phyloP scores from a whole-genome alignment of 2,888 invertebrate genomes.

The Mesoligia furuncula region DNA sequence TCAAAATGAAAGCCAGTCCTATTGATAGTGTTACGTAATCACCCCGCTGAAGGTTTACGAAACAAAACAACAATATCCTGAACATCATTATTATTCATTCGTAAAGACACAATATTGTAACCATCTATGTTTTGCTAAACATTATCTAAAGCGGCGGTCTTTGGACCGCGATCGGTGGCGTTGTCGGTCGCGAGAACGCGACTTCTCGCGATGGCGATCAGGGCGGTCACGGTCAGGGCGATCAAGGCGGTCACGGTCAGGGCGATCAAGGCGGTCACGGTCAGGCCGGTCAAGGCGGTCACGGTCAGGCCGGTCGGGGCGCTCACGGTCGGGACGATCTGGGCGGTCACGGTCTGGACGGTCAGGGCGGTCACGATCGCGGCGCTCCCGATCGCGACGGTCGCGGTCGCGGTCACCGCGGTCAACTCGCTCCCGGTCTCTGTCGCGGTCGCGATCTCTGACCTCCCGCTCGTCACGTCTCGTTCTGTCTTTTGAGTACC shows the following conservation, averaged over 20 bases:
- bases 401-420: constrained; percentile 69
- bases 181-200: constrained; percentile 77
- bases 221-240: constrained; percentile 71
- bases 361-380: constrained; percentile 71
- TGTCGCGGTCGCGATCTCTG: constrained; percentile 77
- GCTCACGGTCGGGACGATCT: constrained; percentile 71
- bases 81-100: constrained; percentile 81
- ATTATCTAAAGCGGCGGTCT: constrained; percentile 87
- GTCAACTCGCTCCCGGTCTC: constrained; percentile 69
- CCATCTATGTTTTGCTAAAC: constrained; percentile 63
- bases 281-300: constrained; percentile 66
- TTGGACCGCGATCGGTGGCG: constrained; percentile 81
- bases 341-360: constrained; percentile 76
- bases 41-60: background rate
- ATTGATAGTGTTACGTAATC: background rate
- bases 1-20: background rate
- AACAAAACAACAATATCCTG: constrained; percentile 56
- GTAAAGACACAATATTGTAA: constrained; percentile 71
- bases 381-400: constrained; percentile 71
- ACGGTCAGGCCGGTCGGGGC: constrained; percentile 74
- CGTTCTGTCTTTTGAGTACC: constrained; percentile 85
- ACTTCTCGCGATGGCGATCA: constrained; percentile 76
- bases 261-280: constrained; percentile 71
- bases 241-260: constrained; percentile 74
- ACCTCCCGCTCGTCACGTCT: constrained; percentile 84